Base-by-base conservation (phyloP, 2,888 invertebrate genomes). In the Drosophila macrothrix region DNA sequence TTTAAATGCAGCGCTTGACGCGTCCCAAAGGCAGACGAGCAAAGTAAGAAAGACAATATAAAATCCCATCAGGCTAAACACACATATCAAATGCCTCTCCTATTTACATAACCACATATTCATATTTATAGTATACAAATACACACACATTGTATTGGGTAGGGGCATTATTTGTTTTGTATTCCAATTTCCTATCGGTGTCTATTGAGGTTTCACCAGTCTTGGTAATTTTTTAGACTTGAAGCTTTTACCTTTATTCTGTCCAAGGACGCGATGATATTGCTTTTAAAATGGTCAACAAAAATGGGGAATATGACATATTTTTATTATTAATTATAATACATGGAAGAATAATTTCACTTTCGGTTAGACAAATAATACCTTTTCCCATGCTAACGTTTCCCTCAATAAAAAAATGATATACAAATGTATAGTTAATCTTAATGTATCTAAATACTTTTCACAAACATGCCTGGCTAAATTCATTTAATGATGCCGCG, bases 1-100 rank as follows among this genome's bases (percentile, higher is more conserved):
- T 52, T 37, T 55, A 65, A 55, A 61, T 64, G 49, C 54, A 59
- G 52, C 66, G 71, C 28, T 31, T 46, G 43, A n/a, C 43, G 39
- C 28, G n/a, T 28, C 19, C 14, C 39, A 39, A 56, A 35, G 60
- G 37, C 41, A 33, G 28, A 6, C n/a, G 22, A 5, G 41, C 39
- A 22, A 41, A 43, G 41, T 43, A 14, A 31, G 16, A 25, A 25
- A 58, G 29, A 58, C 29, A 67, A 60, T 55, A 55, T 66, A 58
- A 65, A 78, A 78, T 62, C 74, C 78, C 64, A 70, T 74, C 64
- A 78, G 35, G 52, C 67, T 78, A 78, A 78, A 67, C 37, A 77
- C 59, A 58, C 65, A 77, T n/a, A 63, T 35, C 60, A 56, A 63
- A 55, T 61, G 56, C 33, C 56, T 66, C 35, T 64, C 53, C 63